phyloP scores from a whole-genome alignment of 1,140 invertebrate genomes.

The Brevipalpus yothersi region DNA sequence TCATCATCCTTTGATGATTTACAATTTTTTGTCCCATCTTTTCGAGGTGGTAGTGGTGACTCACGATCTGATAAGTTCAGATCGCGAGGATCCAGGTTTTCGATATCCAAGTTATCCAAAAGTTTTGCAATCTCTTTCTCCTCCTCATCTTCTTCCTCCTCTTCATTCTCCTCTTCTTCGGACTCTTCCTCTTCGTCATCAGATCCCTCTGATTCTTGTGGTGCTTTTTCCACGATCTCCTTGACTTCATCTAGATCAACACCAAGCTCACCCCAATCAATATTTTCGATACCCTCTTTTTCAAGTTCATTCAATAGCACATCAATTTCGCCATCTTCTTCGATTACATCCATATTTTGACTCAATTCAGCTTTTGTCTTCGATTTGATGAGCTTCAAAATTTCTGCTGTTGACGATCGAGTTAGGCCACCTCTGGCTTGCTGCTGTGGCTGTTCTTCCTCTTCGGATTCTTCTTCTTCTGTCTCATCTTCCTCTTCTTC shows the following conservation, averaged over 20 bases:
- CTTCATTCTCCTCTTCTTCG: no score
- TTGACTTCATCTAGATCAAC: constrained; percentile 5
- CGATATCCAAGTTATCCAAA: background rate
- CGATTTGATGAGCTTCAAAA: constrained; percentile 9
- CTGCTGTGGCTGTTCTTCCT: background rate
- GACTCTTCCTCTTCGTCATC: constrained; percentile 11
- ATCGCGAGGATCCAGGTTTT: background rate
- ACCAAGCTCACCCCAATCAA: constrained; percentile 8
- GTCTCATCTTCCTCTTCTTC: no score
- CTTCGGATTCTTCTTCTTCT: background rate
- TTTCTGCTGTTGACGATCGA: constrained; percentile 5
- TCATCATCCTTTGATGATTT: no score
- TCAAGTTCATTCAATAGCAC: constrained; percentile 3
- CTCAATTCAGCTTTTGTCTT: constrained; percentile 4
- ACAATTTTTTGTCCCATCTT: no score
- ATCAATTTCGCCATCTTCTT: constrained; percentile 11
- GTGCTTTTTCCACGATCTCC: constrained; percentile 6
- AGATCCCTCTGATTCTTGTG: background rate
- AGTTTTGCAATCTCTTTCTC: background rate
- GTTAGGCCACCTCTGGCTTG: background rate
- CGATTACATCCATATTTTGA: constrained; percentile 3
- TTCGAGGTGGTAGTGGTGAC: no score
- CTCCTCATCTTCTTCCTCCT: background rate
- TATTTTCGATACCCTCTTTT: constrained; percentile 8
- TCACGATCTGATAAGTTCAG: no score